Conservation (phyloP, 2,888 invertebrate genomes). For the Lydus trimaculatus region DNA sequence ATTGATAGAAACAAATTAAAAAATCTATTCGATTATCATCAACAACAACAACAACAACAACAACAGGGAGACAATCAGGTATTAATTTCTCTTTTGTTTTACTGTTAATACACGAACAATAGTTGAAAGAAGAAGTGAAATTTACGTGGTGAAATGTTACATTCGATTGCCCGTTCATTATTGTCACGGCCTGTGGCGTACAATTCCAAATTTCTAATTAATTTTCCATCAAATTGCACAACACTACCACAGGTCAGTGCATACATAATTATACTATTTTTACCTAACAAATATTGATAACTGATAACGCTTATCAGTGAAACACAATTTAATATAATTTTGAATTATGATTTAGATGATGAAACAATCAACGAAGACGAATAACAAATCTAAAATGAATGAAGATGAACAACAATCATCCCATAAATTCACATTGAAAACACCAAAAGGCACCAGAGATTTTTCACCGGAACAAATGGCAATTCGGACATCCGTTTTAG, state of each 20-base stretch:
- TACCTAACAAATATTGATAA: not conserved
- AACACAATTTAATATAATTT: slow-evolving; percentile 27
- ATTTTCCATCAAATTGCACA: slow-evolving; percentile 42
- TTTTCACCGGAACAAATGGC: slow-evolving; percentile 96
- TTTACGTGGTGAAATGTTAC: slow-evolving; percentile 38
- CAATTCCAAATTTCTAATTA: slow-evolving; percentile 41
- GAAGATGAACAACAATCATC: slow-evolving; percentile 63
- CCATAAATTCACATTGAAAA: slow-evolving; percentile 87
- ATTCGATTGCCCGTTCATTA: slow-evolving; percentile 41
- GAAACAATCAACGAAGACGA: slow-evolving; percentile 82
- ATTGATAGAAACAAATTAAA: slow-evolving; percentile 59
- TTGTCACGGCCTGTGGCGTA: slow-evolving; percentile 55
- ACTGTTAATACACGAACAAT: slow-evolving; percentile 29
- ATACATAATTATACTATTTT: not conserved
- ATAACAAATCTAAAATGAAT: slow-evolving; percentile 80
- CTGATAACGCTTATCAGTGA: slow-evolving; percentile 20
- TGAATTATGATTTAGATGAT: slow-evolving; percentile 70
- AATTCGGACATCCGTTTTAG: slow-evolving; percentile 83
- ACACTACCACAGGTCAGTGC: slow-evolving; percentile 58
- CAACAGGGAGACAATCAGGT: slow-evolving; percentile 47
- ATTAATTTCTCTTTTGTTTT: slow-evolving; percentile 44
- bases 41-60: slow-evolving; percentile 32
- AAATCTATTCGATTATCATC: slow-evolving; percentile 43
- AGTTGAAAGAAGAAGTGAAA: slow-evolving; percentile 32
- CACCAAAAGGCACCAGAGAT: slow-evolving; percentile 94